These are phyloP conservation scores for Platycercus adscitus DNA, from an alignment of 2,113 vertebrate genomes.

Conservation along the genomic window DNA sequence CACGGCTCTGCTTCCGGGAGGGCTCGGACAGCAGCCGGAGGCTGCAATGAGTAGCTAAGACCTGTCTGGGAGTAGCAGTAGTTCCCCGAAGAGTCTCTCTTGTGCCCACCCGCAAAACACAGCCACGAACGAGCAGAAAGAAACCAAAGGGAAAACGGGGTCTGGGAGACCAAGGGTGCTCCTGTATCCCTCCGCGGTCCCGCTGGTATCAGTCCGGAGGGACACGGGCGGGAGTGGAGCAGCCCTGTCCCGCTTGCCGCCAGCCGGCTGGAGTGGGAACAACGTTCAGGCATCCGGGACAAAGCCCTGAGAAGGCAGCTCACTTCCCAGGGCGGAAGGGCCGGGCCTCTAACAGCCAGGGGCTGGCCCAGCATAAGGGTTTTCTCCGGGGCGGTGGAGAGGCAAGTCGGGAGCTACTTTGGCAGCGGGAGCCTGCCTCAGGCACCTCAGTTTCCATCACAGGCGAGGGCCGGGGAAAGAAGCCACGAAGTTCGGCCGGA, in stretches of 20 bases:
- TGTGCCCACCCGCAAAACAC: not conserved
- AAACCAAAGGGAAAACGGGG: not conserved
- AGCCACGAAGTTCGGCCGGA: not conserved
- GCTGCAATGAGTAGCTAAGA: not conserved
- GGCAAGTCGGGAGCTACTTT: not conserved
- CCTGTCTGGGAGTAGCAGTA: not conserved
- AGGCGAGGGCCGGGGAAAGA: not conserved
- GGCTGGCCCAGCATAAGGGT: not conserved
- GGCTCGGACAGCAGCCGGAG: not conserved
- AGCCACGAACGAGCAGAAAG: not conserved
- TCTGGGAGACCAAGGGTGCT: not conserved
- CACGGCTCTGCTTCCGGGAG: not conserved
- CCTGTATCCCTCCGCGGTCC: not conserved
- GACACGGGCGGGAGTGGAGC: not conserved
- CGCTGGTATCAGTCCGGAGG: not conserved
- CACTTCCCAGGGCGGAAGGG: not conserved
- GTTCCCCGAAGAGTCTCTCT: not conserved
- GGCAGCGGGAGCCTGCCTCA: not conserved
- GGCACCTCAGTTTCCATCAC: not conserved
- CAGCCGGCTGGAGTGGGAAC: fast-evolving
- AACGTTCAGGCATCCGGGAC: no score
- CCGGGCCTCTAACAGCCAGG: no score
- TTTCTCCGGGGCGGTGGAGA: not conserved
- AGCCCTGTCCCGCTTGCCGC: not conserved
- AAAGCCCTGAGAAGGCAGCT: not conserved